Evolutionary conservation across 1,140 invertebrate species (phyloP).

Genomic region (Polypedilum vanderplanki): DNA sequence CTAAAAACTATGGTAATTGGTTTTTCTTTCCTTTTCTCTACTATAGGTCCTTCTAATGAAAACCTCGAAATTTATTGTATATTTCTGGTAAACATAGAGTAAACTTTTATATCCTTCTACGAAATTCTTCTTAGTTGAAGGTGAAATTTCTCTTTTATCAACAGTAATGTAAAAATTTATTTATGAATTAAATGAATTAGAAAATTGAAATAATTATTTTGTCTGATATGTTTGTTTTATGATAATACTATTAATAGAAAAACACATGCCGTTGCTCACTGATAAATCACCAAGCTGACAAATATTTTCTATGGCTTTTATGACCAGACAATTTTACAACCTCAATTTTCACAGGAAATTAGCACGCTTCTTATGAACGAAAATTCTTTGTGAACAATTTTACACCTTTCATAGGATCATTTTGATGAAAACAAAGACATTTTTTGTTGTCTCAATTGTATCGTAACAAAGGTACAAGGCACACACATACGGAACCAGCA

Average conservation of each 20-base stretch:
- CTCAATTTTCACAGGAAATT: constrained; percentile 29
- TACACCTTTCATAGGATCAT: constrained; percentile 15
- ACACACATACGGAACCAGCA: constrained; percentile 1
- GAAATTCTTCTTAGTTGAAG: too few species aligned
- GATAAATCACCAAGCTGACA: not conserved
- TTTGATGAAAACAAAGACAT: not conserved
- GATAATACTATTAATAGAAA: too few species aligned
- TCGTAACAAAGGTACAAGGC: not conserved
- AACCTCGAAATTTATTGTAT: constrained; percentile 26
- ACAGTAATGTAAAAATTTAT: too few species aligned
- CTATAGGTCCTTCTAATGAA: constrained; percentile 21
- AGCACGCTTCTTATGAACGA: constrained; percentile 7
- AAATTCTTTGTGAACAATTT: not conserved
- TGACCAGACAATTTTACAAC: not conserved
- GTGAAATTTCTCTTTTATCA: too few species aligned
- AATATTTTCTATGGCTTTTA: not conserved
- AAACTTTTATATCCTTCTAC: too few species aligned
- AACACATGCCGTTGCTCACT: too few species aligned
- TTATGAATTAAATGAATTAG: too few species aligned
- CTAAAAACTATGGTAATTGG: not conserved
- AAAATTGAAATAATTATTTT: too few species aligned
- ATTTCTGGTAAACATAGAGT: constrained; percentile 8
- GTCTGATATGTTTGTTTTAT: too few species aligned
- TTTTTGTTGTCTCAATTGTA: constrained; percentile 10
- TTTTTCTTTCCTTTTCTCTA: not conserved